Evolutionary conservation across 2,797 vertebrate species (phyloP).

Genomic region (Eutrigla gurnardus): DNA sequence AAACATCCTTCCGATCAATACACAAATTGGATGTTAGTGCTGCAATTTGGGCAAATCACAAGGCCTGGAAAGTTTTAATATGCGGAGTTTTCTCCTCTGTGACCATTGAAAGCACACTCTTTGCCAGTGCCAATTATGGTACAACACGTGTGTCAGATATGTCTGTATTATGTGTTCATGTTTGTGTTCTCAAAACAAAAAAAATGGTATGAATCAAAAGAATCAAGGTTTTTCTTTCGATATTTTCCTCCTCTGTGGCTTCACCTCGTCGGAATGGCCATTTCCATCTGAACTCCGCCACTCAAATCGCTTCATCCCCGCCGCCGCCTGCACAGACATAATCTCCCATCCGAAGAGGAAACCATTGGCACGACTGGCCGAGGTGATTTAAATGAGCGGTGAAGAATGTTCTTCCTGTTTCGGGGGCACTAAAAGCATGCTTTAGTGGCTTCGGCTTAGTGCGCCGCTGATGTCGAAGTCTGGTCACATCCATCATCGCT

Average conservation of each 20-base stretch:
- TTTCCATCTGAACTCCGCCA: slow-evolving; percentile 43
- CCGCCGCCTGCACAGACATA: slow-evolving; percentile 57
- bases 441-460: slow-evolving; percentile 32
- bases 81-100: neutral
- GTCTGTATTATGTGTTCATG: neutral
- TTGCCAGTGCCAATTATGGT: neutral
- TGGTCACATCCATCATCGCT: slow-evolving; percentile 23
- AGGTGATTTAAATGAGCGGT: slow-evolving; percentile 56
- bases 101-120: neutral
- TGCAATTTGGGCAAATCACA: slow-evolving; percentile 13
- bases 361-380: slow-evolving; percentile 46
- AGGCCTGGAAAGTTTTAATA: neutral
- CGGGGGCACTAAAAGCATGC: slow-evolving; percentile 12
- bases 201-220: neutral
- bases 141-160: neutral
- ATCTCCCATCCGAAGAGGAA: slow-evolving; percentile 58
- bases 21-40: slow-evolving; percentile 7
- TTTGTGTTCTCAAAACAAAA: neutral
- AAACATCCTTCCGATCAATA: slow-evolving; percentile 18
- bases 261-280: slow-evolving; percentile 14
- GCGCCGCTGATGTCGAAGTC: slow-evolving; percentile 25
- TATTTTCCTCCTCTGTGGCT: neutral
- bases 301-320: slow-evolving; percentile 64
- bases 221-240: neutral
- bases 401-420: slow-evolving; percentile 30